Percentiles rank a stretch among this genome's conserved stretches.
Conservation (phyloP, 2,888 invertebrate species). For the Apeira syringaria region DNA sequence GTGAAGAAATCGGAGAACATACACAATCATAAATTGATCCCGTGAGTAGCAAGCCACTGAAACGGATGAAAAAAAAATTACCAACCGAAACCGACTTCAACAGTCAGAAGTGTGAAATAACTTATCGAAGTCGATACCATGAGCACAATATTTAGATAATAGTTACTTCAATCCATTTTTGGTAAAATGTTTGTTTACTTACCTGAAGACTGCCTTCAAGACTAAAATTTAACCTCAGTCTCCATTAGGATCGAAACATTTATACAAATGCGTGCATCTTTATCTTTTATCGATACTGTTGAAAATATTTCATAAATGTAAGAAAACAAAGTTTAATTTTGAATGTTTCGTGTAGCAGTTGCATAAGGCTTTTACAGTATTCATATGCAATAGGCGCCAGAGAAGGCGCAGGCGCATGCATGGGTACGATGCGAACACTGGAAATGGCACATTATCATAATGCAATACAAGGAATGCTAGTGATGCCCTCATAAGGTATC, state of each 20-base stretch:
- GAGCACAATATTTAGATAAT: too few species aligned
- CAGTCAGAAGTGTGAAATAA: too few species aligned
- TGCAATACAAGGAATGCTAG: conserved; percentile 72
- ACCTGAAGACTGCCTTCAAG: conserved; percentile 28
- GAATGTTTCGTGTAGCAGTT: conserved; percentile 9
- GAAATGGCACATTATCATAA: conserved; percentile 79
- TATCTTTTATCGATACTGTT: conserved; percentile 10
- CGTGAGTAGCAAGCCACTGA: too few species aligned
- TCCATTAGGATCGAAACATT: conserved; percentile 28
- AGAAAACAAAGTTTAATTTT: conserved; percentile 29
- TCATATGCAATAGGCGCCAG: conserved; percentile 53
- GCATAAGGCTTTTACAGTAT: conserved; percentile 32
- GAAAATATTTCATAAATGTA: conserved; percentile 5
- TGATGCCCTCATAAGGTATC: conserved; percentile 61
- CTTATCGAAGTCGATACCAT: too few species aligned
- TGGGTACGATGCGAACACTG: conserved; percentile 65
- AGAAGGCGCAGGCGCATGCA: conserved; percentile 58
- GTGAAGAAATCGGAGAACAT: too few species aligned
- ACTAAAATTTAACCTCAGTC: conserved; percentile 44
- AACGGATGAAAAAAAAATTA: too few species aligned
- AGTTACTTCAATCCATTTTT: too few species aligned
- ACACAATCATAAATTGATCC: too few species aligned
- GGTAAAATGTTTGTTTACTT: conserved; percentile 50
- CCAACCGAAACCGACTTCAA: too few species aligned
- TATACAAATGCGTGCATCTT: conserved; percentile 37